Evolutionary conservation across 2,113 vertebrate species (phyloP), one percentile per base, ranked within the genome.

Genomic region (Sprattus sprattus): DNA sequence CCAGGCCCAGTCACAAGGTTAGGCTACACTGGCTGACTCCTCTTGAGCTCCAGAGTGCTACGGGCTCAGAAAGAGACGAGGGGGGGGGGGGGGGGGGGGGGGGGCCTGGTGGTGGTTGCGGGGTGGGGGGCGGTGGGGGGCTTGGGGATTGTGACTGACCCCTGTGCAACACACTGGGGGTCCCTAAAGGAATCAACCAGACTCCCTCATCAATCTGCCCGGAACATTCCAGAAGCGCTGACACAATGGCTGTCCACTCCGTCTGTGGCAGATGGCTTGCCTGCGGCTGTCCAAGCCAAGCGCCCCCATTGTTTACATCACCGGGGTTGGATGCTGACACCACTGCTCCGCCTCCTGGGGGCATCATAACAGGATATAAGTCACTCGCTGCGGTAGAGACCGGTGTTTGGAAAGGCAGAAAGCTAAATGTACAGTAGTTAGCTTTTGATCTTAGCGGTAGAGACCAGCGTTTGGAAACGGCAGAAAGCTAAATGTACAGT

Each of bases 181-280:
- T 89, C 91, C 91, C 92, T 92, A 67, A 93, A 94, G 94, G 94
- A 94, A 94, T 93, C 93, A 78, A 89, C 84, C 90, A 81, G 22
- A 80, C 91, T 86, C 88, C 91, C 91, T 94, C 92, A 91, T 94
- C 93, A 93, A 92, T 94, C 93, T 94, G 92, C 86, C 90, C 90
- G 90, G 82, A 89, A 88, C 94, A 95, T 95, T 95, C 94, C 94
- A 92, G 91, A 90, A 94, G 93, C 93, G 90, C 85, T 89, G 91
- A 95, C 94, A 95, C 94, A 95, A 94, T 92, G 93, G 90, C 91
- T 89, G 89, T 89, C 87, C 91, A 87, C 93, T 92, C 91, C 92
- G 89, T 92, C 88, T 20, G 75, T 67, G 91, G 93, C 94, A 95
- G 95, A 95, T 95, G 95, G 94, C 94, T 86, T 80, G 92, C 94